A percentile compares a stretch with the other conserved stretches of the same genome.
Conservation (phyloP, 2,113 vertebrate species). For the Sturnus vulgaris region DNA sequence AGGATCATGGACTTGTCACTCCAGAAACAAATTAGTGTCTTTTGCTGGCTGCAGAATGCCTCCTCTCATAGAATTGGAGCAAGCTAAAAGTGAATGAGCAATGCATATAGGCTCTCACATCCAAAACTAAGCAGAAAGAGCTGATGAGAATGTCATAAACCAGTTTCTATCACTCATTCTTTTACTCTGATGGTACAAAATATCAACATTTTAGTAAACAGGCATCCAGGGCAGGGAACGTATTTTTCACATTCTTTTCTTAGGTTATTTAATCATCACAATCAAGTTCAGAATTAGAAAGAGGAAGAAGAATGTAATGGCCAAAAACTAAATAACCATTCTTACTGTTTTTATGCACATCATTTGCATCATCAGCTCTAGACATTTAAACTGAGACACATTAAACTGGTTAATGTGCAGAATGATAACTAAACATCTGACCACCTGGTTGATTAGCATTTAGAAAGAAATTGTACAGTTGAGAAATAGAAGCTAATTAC, state of each 20-base stretch:
- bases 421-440: slow-evolving; percentile 43
- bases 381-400: slow-evolving; percentile 22
- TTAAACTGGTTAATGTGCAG: slow-evolving; percentile 39
- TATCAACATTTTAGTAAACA: not conserved
- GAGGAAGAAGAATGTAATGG: not conserved
- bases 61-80: not conserved
- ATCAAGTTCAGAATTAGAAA: not conserved
- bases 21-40: not conserved
- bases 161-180: not conserved
- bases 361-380: not conserved
- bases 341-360: not conserved
- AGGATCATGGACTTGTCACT: not conserved
- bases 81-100: not conserved
- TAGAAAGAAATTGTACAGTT: slow-evolving; percentile 44
- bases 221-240: accelerated
- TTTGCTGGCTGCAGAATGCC: not conserved
- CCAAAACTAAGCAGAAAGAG: not conserved
- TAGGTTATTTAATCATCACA: not conserved
- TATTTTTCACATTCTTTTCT: not conserved
- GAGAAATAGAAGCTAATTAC: slow-evolving; percentile 59
- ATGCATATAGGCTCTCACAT: not conserved
- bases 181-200: not conserved
- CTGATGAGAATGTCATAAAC: not conserved
- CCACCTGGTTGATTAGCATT: slow-evolving; percentile 49
- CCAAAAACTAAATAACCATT: not conserved